Conservation (phyloP, 2,888 invertebrate species). For the Euzetes globulus region DNA sequence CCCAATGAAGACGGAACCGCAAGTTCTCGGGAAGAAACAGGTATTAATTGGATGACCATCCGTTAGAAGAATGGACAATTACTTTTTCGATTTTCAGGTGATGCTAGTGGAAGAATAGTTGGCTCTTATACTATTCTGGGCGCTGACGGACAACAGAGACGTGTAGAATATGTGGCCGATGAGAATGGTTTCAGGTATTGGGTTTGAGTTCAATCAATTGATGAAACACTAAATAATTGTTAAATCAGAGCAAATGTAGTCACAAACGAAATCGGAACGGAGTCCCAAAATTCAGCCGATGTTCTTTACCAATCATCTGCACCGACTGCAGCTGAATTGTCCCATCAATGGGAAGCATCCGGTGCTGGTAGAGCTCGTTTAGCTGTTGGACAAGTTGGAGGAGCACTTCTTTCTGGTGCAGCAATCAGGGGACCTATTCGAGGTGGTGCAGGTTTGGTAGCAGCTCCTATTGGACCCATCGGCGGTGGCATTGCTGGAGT, state of each 20-base stretch:
- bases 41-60: too few relatives aligned
- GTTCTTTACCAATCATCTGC: conserved; percentile 29
- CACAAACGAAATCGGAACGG: conserved; percentile 38
- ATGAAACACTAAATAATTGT: background rate
- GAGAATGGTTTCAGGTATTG: conserved; percentile 34
- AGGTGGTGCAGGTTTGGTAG: background rate
- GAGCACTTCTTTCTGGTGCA: background rate
- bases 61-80: too few relatives aligned
- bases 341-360: conserved; percentile 23
- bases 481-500: background rate
- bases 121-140: conserved; percentile 33
- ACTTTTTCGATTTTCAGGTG: conserved; percentile 17
- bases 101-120: conserved; percentile 30
- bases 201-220: background rate
- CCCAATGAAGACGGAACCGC: conserved; percentile 31
- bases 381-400: background rate
- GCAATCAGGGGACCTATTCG: background rate
- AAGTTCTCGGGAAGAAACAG: conserved; percentile 28
- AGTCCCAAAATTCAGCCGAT: conserved; percentile 33
- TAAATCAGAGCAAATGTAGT: conserved; percentile 29
- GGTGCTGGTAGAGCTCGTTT: background rate
- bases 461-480: background rate
- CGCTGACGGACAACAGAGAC: conserved; percentile 33
- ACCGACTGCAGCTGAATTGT: conserved; percentile 22
- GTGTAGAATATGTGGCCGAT: conserved; percentile 35